Conservation (phyloP, 2,888 invertebrate genomes). For the Leptopterna dolabrata region DNA sequence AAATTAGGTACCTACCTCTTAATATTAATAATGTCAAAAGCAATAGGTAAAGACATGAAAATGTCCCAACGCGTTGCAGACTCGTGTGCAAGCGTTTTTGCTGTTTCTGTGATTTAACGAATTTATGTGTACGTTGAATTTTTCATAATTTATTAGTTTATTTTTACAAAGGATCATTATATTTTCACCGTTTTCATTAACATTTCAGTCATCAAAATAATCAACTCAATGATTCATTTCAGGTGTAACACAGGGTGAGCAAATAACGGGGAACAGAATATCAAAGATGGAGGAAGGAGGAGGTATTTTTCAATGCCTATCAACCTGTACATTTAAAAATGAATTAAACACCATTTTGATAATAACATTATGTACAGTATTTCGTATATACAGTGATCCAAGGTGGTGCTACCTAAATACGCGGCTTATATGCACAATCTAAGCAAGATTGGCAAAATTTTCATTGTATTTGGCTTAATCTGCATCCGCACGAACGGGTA, state of each 20-base stretch:
- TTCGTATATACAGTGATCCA: constrained; percentile 8
- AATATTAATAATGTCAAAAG: no score
- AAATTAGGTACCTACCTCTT: no score
- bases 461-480: no score
- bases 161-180: neutral
- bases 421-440: constrained; percentile 42
- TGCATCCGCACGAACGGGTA: no score
- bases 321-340: neutral
- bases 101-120: no score
- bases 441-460: constrained; percentile 26
- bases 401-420: neutral
- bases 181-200: neutral
- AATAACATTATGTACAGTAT: neutral
- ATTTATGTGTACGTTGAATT: no score
- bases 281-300: neutral
- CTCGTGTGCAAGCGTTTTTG: no score
- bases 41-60: no score
- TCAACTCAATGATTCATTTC: neutral
- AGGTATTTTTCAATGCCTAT: neutral
- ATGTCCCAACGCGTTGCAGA: no score
- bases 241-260: neutral
- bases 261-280: neutral
- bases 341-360: neutral
- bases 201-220: neutral
- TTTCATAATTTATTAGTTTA: no score